Conservation (phyloP, 2,888 invertebrate genomes). For the Leptopilina syphax region DNA sequence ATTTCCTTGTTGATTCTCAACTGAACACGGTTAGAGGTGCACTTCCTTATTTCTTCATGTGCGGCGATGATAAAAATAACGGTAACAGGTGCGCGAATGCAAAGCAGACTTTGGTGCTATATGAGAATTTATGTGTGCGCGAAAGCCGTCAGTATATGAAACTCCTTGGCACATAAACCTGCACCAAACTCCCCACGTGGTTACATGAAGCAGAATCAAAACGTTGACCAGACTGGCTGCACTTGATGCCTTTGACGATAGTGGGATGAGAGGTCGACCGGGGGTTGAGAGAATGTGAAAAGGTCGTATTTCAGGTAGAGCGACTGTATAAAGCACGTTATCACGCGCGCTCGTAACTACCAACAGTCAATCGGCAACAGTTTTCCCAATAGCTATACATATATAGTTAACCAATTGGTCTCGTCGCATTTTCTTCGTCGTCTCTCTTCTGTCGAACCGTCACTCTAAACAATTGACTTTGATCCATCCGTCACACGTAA, state of each 20-base stretch:
- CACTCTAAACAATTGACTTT: slow-evolving; percentile 73
- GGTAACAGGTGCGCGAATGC: slow-evolving; percentile 36
- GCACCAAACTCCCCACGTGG: slow-evolving; percentile 6
- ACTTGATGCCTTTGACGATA: slow-evolving; percentile 35
- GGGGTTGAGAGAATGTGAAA: slow-evolving; percentile 8
- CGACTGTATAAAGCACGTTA: slow-evolving; percentile 32
- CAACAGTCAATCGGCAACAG: slow-evolving; percentile 33
- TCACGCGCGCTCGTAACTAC: slow-evolving; percentile 19
- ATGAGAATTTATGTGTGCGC: slow-evolving; percentile 27
- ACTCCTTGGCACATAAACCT: slow-evolving; percentile 28
- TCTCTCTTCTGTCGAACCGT: slow-evolving; percentile 56
- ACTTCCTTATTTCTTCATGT: slow-evolving; percentile 15
- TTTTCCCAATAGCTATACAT: neutral
- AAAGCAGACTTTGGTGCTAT: slow-evolving; percentile 33
- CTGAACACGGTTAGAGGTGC: slow-evolving; percentile 12
- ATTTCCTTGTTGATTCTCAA: slow-evolving; percentile 9
- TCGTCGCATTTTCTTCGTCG: slow-evolving; percentile 44
- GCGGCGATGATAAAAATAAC: slow-evolving; percentile 35
- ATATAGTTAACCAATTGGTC: slow-evolving; percentile 47
- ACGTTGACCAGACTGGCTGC: slow-evolving; percentile 33
- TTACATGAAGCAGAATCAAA: slow-evolving; percentile 26
- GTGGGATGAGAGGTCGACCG: slow-evolving; percentile 40
- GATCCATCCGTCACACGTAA: slow-evolving; percentile 74
- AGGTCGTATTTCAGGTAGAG: slow-evolving; percentile 48
- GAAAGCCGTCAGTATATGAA: slow-evolving; percentile 14